These are phyloP conservation scores for Clarias laeviceps DNA, from an alignment of 2,797 vertebrate species.

Conservation along the genomic window DNA sequence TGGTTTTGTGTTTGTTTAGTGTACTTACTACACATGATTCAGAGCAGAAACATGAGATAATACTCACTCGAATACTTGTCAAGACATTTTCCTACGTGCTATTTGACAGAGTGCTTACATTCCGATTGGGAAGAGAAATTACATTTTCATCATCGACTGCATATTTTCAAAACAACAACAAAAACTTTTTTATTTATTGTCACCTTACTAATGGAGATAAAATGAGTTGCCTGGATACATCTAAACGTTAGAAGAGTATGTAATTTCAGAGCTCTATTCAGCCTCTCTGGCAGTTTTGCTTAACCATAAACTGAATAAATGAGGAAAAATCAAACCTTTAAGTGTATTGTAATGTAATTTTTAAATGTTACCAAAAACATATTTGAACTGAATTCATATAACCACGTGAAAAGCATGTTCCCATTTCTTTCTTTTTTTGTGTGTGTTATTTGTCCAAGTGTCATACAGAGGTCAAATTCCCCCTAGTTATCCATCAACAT, in stretches of 20 bases:
- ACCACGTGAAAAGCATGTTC: background rate
- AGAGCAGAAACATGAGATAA: background rate
- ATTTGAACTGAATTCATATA: background rate
- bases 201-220: background rate
- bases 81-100: background rate
- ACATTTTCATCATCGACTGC: background rate
- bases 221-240: background rate
- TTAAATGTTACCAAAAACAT: background rate
- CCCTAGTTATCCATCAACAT: background rate
- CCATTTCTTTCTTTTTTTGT: too few relatives aligned
- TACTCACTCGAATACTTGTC: background rate
- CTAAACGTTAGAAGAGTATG: background rate
- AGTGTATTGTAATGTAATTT: background rate
- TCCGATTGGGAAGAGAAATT: background rate
- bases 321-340: background rate
- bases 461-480: background rate
- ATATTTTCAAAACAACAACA: background rate
- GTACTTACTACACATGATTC: background rate
- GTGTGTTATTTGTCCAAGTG: background rate
- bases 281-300: background rate
- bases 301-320: background rate
- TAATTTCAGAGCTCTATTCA: background rate
- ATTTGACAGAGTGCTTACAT: background rate
- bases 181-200: background rate
- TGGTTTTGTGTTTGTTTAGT: background rate